Base-by-base conservation (phyloP, 2,113 vertebrate genomes). In the Strix uralensis region DNA sequence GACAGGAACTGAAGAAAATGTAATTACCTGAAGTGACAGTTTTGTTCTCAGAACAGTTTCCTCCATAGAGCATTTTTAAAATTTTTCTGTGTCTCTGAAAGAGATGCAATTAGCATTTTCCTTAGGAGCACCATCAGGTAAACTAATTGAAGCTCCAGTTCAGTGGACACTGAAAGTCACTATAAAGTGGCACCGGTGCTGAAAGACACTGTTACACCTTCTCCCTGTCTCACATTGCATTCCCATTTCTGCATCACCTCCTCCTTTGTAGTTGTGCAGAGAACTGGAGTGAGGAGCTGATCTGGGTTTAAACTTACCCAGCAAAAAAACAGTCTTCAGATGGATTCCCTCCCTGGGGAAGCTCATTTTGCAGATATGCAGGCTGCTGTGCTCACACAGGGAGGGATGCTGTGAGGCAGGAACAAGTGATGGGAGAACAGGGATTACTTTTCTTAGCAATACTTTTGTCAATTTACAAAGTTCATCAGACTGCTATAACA, bases 211-310 rank as follows among this genome's bases (percentile, higher is more conserved):
- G 34, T 62, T 42, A 32, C 72, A 67, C 15, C 38, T 79, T 69
- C 36, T 61, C 27, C 15, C 38, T 30, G 0, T 54, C 78, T 87
- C 25, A 3, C 27, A 21, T 74, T 2, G 0, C 15, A 16, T 38
- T 90, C 67, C 47, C 2, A 1, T 44, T 83, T 86, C 71, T 90
- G 38, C 44, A n/a, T 49, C 16, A 3, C 69, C 38, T 81, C 80
- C 86, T 81, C 15, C 4, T 1, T 32, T 2, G 0, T 49, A 58
- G 36, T 3, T 88, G 79, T 38, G 34, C 29, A 57, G 46, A 61
- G 34, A 83, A 58, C 9, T 10, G 29, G 40, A 73, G 59, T 38
- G 63, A 91, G 59, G 83, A 88, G 36, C 22, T 23, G 32, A 36
- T 55, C 40, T 32, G 46, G 7, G 17, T 73, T 91, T 92, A 88